Conservation (phyloP, 2,113 vertebrate species). For the Fukomys damarensis region DNA sequence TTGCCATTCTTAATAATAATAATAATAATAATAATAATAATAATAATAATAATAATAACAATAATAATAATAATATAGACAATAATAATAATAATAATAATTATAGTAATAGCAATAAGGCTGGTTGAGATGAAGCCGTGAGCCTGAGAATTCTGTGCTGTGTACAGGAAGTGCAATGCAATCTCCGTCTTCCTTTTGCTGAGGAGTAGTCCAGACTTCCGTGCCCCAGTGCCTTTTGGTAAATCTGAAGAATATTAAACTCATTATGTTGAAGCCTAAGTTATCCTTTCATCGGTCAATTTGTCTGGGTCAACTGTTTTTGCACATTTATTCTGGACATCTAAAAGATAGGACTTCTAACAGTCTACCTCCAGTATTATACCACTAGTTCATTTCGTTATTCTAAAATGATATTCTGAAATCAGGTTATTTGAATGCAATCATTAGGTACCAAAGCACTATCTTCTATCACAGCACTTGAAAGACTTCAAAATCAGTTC, state of each 20-base stretch:
- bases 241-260: conserved; percentile 70
- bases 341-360: conserved; percentile 69
- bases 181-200: not conserved
- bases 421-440: conserved; percentile 30
- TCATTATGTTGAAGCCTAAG: conserved; percentile 49
- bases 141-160: not conserved
- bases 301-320: conserved; percentile 71
- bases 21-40: not conserved
- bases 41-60: not conserved
- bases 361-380: not conserved
- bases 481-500: not conserved
- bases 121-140: not conserved
- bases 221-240: not conserved
- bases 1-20: not conserved
- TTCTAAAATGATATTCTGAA: conserved; percentile 45
- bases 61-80: not conserved
- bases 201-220: not conserved
- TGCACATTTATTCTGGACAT: conserved; percentile 56
- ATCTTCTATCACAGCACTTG: conserved; percentile 60
- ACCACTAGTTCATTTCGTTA: conserved; percentile 65
- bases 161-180: not conserved
- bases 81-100: not conserved
- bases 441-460: conserved; percentile 56
- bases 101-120: not conserved
- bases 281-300: conserved; percentile 60